Conservation (phyloP, 2,888 invertebrate genomes). For the Hemithea aestivaria region DNA sequence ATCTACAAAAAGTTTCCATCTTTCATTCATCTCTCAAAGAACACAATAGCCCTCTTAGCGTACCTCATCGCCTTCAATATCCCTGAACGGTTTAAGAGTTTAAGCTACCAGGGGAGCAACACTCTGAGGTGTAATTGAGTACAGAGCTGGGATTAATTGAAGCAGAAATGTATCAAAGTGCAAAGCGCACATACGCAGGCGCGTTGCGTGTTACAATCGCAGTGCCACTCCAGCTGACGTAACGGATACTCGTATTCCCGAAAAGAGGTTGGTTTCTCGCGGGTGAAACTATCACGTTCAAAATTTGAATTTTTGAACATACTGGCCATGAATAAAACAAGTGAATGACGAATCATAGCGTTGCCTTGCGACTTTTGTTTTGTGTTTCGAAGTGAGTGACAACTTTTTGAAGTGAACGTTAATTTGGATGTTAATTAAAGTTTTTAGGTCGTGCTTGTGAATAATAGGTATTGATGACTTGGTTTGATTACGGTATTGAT, state of each 20-base stretch:
- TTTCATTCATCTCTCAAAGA: neutral
- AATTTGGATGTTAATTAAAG: no score
- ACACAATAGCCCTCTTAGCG: conserved; percentile 13
- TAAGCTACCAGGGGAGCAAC: conserved; percentile 35
- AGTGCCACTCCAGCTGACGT: conserved; percentile 59
- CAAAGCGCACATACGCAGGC: conserved; percentile 72
- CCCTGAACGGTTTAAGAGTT: conserved; percentile 31
- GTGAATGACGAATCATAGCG: conserved; percentile 24
- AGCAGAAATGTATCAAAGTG: conserved; percentile 74
- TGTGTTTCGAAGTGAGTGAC: conserved; percentile 16
- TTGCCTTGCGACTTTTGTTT: conserved; percentile 6
- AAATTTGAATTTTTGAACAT: conserved; percentile 20
- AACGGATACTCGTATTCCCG: conserved; percentile 50
- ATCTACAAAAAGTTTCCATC: conserved; percentile 5
- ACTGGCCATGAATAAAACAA: conserved; percentile 14
- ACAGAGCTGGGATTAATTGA: conserved; percentile 71
- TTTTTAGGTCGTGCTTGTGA: no score
- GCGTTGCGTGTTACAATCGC: conserved; percentile 58
- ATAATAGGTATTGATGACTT: conserved; percentile 18
- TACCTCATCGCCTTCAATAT: conserved; percentile 28
- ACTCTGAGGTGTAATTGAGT: conserved; percentile 67
- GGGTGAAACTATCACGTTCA: conserved; percentile 33
- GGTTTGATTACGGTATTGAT: no score
- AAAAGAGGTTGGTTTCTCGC: conserved; percentile 18
- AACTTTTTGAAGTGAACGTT: conserved; percentile 3